Evolutionary conservation across 2,888 invertebrate species (phyloP).

Genomic region (Chrysotoxum bicinctum): DNA sequence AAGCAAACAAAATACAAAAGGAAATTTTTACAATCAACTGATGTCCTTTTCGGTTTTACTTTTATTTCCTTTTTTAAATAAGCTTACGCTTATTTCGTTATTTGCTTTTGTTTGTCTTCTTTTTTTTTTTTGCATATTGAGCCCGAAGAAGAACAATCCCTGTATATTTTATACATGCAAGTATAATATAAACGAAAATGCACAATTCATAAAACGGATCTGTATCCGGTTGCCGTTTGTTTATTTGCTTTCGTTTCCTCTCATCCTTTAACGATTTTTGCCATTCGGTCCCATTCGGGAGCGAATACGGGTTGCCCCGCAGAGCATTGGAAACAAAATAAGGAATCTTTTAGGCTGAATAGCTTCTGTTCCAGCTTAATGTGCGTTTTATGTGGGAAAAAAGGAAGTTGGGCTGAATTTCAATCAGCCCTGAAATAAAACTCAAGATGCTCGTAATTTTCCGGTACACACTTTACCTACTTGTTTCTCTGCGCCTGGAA

Average conservation of each 20-base stretch:
- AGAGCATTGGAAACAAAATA: not conserved
- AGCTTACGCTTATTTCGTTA: conserved; percentile 30
- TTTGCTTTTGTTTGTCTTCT: conserved; percentile 23
- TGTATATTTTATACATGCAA: not conserved
- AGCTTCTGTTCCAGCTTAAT: conserved; percentile 47
- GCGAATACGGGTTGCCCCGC: not conserved
- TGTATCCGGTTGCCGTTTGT: conserved; percentile 65
- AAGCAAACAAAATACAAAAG: conserved; percentile 50
- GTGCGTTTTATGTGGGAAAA: conserved; percentile 45
- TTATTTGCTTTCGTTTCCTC: conserved; percentile 56
- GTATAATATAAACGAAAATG: conserved; percentile 38
- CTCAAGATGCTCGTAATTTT: conserved; percentile 69
- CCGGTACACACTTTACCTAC: conserved; percentile 32
- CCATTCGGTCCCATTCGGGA: not conserved
- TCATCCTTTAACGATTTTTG: conserved; percentile 28
- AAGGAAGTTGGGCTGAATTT: conserved; percentile 39
- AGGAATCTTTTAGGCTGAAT: conserved; percentile 21
- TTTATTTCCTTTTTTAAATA: conserved; percentile 48
- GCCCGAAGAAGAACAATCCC: conserved; percentile 21
- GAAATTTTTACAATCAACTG: conserved; percentile 67
- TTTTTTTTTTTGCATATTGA: conserved; percentile 60
- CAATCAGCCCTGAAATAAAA: conserved; percentile 70
- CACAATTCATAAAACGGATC: conserved; percentile 69
- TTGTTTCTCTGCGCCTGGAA: conserved; percentile 1
- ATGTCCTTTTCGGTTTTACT: conserved; percentile 64